These are phyloP conservation scores for Enchytraeus crypticus DNA, from an alignment of 2,888 invertebrate species.

Conservation along the genomic window DNA sequence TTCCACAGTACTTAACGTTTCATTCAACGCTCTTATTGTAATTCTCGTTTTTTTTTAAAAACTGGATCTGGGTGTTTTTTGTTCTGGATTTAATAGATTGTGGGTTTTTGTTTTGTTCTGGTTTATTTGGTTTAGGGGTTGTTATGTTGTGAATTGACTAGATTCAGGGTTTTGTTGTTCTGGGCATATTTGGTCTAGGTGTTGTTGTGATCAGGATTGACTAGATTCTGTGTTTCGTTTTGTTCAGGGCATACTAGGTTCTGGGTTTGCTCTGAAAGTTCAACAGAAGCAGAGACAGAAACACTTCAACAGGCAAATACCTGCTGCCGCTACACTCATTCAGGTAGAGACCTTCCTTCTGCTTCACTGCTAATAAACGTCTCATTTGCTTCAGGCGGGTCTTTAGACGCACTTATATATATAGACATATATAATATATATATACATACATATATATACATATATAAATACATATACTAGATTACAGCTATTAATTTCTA, in stretches of 20 bases:
- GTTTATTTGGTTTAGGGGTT: neutral
- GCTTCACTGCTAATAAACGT: neutral
- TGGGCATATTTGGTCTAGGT: neutral
- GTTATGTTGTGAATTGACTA: neutral
- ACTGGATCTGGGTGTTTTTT: neutral
- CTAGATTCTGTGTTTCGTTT: neutral
- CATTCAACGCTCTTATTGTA: too few relatives aligned
- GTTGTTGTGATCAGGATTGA: neutral
- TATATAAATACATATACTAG: too few relatives aligned
- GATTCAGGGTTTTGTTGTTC: neutral
- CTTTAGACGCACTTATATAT: too few relatives aligned
- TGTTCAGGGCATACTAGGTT: conserved; percentile 68
- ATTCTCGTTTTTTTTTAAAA: too few relatives aligned
- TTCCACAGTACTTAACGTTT: too few relatives aligned
- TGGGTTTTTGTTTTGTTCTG: neutral
- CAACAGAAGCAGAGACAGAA: conserved; percentile 79
- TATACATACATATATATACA: too few relatives aligned
- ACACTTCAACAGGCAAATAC: conserved; percentile 73
- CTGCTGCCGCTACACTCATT: conserved; percentile 74
- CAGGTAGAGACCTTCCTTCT: conserved; percentile 12
- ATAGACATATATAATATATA: too few relatives aligned
- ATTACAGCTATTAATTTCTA: too few relatives aligned
- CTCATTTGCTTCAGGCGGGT: too few relatives aligned
- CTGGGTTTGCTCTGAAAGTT: conserved; percentile 74
- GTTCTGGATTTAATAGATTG: neutral